These are phyloP conservation scores for Strix uralensis DNA, from an alignment of 2,113 vertebrate genomes.

Conservation along the genomic window DNA sequence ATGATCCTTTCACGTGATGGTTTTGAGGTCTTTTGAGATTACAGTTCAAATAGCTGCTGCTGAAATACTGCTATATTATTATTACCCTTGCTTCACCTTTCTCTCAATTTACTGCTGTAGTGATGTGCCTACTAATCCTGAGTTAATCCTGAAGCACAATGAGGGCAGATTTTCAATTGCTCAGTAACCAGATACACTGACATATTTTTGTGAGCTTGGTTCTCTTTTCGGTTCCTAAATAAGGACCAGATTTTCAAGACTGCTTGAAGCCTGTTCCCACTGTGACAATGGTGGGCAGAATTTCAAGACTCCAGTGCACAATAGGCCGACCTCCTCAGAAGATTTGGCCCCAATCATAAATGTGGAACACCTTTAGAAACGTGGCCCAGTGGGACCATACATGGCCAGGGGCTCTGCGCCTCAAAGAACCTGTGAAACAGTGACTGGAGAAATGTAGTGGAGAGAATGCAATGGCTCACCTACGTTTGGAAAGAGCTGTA, in stretches of 20 bases:
- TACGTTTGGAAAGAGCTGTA: neutral
- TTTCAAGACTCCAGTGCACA: conserved; percentile 49
- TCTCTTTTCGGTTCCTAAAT: conserved; percentile 45
- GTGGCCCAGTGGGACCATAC: neutral
- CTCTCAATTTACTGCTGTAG: neutral
- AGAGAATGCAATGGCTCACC: neutral
- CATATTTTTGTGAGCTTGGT: conserved; percentile 36
- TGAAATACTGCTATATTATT: neutral
- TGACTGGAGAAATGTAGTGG: neutral
- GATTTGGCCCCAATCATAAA: neutral
- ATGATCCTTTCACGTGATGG: neutral
- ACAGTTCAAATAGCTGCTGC: neutral
- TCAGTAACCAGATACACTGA: conserved; percentile 25
- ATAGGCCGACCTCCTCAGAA: conserved; percentile 11
- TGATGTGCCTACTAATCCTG: neutral
- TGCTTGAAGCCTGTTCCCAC: conserved; percentile 33
- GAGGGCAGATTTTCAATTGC: conserved; percentile 24
- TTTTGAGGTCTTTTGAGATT: neutral
- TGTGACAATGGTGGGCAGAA: conserved; percentile 58
- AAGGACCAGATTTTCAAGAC: conserved; percentile 52
- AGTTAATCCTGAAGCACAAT: conserved; percentile 10
- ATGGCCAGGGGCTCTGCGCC: neutral
- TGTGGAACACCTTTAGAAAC: conserved; percentile 22
- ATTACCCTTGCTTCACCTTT: conserved; percentile 15
- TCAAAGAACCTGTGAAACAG: neutral